phyloP scores from a whole-genome alignment of 2,113 vertebrate species.

The Sorex araneus region DNA sequence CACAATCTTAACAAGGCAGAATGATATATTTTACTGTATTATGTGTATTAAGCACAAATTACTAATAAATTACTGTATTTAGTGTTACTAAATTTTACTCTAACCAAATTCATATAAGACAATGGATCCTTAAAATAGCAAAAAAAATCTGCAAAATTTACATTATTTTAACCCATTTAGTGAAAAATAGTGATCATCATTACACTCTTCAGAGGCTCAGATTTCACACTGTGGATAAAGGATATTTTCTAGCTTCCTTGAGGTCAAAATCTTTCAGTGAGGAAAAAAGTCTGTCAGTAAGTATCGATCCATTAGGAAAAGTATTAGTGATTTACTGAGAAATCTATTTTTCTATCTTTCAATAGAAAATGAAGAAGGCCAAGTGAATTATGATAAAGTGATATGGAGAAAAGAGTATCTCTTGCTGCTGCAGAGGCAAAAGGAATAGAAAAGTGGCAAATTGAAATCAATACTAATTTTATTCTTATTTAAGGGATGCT shows the following conservation, averaged over 20 bases:
- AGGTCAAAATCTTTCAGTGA: conserved; percentile 62
- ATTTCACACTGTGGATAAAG: conserved; percentile 18
- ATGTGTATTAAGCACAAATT: conserved; percentile 17
- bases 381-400: conserved; percentile 18
- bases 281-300: conserved; percentile 47
- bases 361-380: conserved; percentile 35
- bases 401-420: neutral
- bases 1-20: neutral
- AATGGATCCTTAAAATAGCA: neutral
- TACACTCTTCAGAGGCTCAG: neutral
- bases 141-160: conserved; percentile 17
- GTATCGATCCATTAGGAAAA: conserved; percentile 61
- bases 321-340: conserved; percentile 69
- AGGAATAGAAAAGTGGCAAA: conserved; percentile 53
- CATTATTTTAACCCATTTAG: neutral
- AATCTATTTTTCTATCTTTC: conserved; percentile 33
- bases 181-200: neutral
- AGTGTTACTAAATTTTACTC: conserved; percentile 34
- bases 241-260: neutral
- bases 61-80: neutral
- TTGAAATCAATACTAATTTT: conserved; percentile 82
- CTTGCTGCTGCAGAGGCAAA: conserved; percentile 34
- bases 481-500: conserved; percentile 73
- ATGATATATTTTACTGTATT: neutral
- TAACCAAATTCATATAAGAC: neutral